These are phyloP conservation scores for Copidosoma aretas DNA, from an alignment of 2,888 invertebrate species.

Conservation along the genomic window DNA sequence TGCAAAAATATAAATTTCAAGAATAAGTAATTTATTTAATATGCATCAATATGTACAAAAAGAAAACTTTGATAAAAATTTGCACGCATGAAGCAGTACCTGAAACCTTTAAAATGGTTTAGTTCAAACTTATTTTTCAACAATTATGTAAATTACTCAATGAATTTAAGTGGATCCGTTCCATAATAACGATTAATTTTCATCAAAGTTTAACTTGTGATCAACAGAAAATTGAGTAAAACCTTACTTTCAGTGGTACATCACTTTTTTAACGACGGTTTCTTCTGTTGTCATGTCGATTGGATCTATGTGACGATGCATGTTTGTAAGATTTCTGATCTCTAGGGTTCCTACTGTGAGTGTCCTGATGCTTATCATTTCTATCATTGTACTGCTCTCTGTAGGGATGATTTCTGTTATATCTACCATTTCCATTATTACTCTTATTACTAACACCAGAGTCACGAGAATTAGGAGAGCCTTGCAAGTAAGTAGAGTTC, in stretches of 20 bases:
- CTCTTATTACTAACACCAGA: conserved; percentile 46
- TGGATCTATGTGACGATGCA: conserved; percentile 36
- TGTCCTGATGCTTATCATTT: conserved; percentile 37
- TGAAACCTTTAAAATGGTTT: too few relatives aligned
- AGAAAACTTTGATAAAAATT: conserved; percentile 12
- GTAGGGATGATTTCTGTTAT: conserved; percentile 42
- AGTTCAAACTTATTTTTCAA: too few relatives aligned
- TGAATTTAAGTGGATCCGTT: too few relatives aligned
- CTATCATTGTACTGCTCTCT: conserved; percentile 40
- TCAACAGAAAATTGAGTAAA: too few relatives aligned
- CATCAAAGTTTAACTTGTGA: too few relatives aligned
- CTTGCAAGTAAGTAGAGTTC: conserved; percentile 31
- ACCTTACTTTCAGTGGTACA: too few relatives aligned
- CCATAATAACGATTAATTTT: too few relatives aligned
- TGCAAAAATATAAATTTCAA: too few relatives aligned
- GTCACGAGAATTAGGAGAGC: conserved; percentile 33
- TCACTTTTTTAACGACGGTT: conserved; percentile 43
- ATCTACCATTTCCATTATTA: conserved; percentile 41
- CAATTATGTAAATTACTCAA: too few relatives aligned
- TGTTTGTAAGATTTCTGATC: conserved; percentile 40
- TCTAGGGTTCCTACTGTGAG: conserved; percentile 29
- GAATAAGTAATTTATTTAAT: neutral
- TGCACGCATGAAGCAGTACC: too few relatives aligned
- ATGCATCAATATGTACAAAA: conserved; percentile 2
- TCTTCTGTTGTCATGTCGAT: conserved; percentile 43